phyloP scores from a whole-genome alignment of 2,797 vertebrate species.

The Eulemur albifrons region DNA sequence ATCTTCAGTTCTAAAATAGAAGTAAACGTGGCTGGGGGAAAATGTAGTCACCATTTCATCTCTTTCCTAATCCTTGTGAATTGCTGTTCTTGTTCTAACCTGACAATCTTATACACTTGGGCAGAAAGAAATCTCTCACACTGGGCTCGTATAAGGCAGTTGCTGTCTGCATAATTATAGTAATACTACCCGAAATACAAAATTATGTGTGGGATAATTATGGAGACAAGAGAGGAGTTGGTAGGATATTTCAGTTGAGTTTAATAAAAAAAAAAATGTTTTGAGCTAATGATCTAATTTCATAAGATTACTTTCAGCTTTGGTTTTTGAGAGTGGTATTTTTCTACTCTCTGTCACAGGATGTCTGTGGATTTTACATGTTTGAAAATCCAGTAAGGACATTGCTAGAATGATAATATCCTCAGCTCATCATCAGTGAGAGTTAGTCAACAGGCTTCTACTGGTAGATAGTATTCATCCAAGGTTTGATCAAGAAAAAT shows the following conservation, averaged over 20 bases:
- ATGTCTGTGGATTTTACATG: background rate
- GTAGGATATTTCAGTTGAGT: background rate
- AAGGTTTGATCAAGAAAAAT: background rate
- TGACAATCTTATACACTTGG: background rate
- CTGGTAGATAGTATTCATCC: background rate
- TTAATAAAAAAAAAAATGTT: slow-evolving; percentile 17
- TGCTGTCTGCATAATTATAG: background rate
- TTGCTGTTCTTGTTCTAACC: background rate
- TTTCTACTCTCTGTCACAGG: background rate
- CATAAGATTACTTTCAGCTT: background rate
- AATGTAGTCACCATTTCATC: background rate
- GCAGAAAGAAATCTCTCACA: background rate
- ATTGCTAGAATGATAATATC: background rate
- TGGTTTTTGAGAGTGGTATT: background rate
- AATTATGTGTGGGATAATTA: background rate
- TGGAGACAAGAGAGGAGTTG: background rate
- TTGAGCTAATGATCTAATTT: slow-evolving; percentile 9
- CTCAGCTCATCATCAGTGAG: background rate
- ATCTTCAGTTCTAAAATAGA: background rate
- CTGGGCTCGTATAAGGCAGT: background rate
- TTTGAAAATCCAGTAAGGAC: background rate
- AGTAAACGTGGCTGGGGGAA: background rate
- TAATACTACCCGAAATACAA: background rate
- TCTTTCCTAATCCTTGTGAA: background rate
- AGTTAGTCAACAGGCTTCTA: background rate